Evolutionary conservation across 2,797 vertebrate genomes (phyloP), one percentile per base, ranked within the genome.

Genomic region (Tamandua tetradactyla): DNA sequence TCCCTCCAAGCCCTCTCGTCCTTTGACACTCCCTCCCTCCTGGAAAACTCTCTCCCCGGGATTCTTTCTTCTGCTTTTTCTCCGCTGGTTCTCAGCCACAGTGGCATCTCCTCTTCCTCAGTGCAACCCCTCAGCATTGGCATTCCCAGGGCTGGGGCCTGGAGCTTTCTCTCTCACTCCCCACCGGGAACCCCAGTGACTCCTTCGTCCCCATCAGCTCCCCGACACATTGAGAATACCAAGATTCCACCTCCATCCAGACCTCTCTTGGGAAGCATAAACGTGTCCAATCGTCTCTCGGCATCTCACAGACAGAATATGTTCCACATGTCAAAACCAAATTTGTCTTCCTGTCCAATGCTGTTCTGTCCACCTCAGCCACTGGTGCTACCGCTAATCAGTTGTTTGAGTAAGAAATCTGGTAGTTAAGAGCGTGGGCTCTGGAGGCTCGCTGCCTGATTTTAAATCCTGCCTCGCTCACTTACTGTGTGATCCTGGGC

Each of bases 361-460:
- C 57, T 49, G 23, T 17, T 71, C 40, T 62, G 6, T 49, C 30
- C 7, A 2, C 18, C 3, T 4, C n/a, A 37, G 61, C 37, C 12
- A 37, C 4, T 5, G 3, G 37, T 4, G 20, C 22, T 55, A 9
- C 14, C 0, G 4, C 32, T 6, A 8, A 22, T 25, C 66, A 37
- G 55, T 3, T 15, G 44, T 27, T 57, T n/a, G 32, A 40, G 20
- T 32, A 40, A 1, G n/a, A 80, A 42, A 52, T 4, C 15, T 6
- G 35, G 32, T 3, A 76, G 55, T 9, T 3, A 14, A 52, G 44
- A 57, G 35, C 23, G 32, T 4, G 14, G 35, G 32, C 20, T 22
- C 30, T 5, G 40, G 37, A 55, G 32, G 40, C 25, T 8, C 5
- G 32, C 20, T 10, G 12, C 40, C 15, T 52, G 25, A 7, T 27